phyloP scores from a whole-genome alignment of 2,888 invertebrate species.

The Choristoneura rosaceana region DNA sequence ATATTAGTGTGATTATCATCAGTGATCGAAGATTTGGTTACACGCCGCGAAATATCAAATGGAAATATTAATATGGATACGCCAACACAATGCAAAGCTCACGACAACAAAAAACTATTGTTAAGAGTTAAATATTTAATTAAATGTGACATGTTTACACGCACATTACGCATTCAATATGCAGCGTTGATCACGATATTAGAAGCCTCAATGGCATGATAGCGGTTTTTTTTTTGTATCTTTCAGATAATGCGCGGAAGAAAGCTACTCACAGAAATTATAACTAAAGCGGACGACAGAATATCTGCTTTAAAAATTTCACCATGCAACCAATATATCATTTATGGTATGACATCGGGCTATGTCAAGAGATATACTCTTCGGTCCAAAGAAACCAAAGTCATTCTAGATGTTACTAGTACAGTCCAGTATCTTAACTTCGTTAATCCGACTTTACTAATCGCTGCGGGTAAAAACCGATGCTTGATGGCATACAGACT shows the following conservation, averaged over 20 bases:
- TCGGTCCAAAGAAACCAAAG: constrained; percentile 62
- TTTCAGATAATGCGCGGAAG: constrained; percentile 77
- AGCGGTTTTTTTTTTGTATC: constrained; percentile 10
- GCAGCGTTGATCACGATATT: no score
- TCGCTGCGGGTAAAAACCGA: constrained; percentile 73
- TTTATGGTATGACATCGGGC: constrained; percentile 79
- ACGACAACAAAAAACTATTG: no score
- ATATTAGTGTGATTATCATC: no score
- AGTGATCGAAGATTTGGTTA: no score
- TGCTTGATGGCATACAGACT: constrained; percentile 75
- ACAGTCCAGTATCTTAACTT: constrained; percentile 74
- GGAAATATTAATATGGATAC: no score
- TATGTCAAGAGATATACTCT: constrained; percentile 74
- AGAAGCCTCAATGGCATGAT: no score
- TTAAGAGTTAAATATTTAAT: no score
- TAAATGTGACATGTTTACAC: no score
- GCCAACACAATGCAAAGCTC: no score
- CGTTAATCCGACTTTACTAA: constrained; percentile 64
- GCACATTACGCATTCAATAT: no score
- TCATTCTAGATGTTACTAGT: constrained; percentile 74
- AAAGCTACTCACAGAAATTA: constrained; percentile 73
- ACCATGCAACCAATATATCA: constrained; percentile 79
- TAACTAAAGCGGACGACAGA: constrained; percentile 70
- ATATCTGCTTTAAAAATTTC: constrained; percentile 79
- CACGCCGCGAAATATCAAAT: no score